phyloP scores from a whole-genome alignment of 2,113 vertebrate genomes.

The Taurulus bubalis region DNA sequence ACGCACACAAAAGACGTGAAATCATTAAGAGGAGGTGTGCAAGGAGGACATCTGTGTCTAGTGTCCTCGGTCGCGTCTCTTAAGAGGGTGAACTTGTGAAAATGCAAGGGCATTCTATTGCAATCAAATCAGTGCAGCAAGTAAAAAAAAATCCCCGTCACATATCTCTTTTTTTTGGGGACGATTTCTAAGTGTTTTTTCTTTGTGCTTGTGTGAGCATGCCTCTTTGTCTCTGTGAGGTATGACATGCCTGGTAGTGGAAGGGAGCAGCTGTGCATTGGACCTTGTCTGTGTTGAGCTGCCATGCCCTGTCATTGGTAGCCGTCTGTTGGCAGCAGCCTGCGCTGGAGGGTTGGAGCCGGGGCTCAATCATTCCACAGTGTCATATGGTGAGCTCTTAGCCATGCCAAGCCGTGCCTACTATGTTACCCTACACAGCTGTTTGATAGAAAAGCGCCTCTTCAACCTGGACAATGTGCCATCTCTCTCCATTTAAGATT shows the following conservation, averaged over 20 bases:
- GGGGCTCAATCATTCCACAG: conserved; percentile 60
- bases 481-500: conserved; percentile 55
- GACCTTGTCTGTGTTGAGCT: conserved; percentile 75
- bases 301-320: conserved; percentile 79
- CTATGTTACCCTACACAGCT: conserved; percentile 64
- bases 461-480: conserved; percentile 52
- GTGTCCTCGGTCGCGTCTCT: conserved; percentile 23
- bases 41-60: conserved; percentile 10
- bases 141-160: conserved; percentile 26
- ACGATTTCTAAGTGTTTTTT: conserved; percentile 45
- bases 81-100: conserved; percentile 32
- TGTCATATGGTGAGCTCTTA: conserved; percentile 74
- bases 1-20: conserved; percentile 46
- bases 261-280: conserved; percentile 78
- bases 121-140: conserved; percentile 17
- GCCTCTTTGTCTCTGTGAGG: conserved; percentile 73
- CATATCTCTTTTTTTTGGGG: not conserved
- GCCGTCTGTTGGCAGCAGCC: conserved; percentile 76
- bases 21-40: conserved; percentile 33
- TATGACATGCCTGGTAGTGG: conserved; percentile 71
- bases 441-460: conserved; percentile 62
- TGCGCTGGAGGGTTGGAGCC: conserved; percentile 70
- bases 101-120: conserved; percentile 30
- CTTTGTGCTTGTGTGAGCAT: conserved; percentile 37
- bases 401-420: conserved; percentile 57